Evolutionary conservation across 2,113 vertebrate genomes (phyloP).

Genomic region (Prietella phreatophila): DNA sequence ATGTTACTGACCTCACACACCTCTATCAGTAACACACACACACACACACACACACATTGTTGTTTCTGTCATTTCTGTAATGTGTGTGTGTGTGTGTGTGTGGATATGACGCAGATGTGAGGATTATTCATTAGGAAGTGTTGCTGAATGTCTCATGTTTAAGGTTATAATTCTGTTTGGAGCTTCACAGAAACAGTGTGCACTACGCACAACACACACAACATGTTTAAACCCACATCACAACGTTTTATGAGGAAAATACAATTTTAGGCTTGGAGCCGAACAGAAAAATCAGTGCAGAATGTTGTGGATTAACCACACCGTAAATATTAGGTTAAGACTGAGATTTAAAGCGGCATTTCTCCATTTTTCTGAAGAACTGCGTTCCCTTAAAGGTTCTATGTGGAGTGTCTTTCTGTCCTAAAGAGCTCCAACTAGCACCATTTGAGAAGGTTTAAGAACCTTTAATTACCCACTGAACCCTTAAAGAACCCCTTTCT

Average conservation of each 20-base stretch:
- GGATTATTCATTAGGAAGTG: background rate
- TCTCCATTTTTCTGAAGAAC: background rate
- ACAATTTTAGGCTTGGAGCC: background rate
- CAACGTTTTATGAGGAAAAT: background rate
- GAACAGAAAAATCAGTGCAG: background rate
- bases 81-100: background rate
- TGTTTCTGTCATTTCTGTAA: too few species aligned
- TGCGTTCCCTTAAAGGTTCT: background rate
- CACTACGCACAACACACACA: background rate
- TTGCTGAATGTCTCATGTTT: background rate
- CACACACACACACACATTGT: background rate
- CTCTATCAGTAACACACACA: background rate
- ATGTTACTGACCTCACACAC: slow-evolving; percentile 23
- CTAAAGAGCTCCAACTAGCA: background rate
- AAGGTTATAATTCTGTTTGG: background rate
- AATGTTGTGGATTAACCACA: background rate
- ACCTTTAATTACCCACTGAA: background rate
- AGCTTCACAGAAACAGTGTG: background rate
- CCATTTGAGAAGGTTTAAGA: background rate
- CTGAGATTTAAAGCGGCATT: background rate
- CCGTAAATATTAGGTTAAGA: too few species aligned
- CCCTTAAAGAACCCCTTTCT: background rate
- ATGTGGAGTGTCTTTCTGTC: background rate
- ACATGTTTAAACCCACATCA: background rate
- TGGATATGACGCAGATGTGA: background rate